Conservation (phyloP, 2,113 vertebrate species). For the Zapornia atra region DNA sequence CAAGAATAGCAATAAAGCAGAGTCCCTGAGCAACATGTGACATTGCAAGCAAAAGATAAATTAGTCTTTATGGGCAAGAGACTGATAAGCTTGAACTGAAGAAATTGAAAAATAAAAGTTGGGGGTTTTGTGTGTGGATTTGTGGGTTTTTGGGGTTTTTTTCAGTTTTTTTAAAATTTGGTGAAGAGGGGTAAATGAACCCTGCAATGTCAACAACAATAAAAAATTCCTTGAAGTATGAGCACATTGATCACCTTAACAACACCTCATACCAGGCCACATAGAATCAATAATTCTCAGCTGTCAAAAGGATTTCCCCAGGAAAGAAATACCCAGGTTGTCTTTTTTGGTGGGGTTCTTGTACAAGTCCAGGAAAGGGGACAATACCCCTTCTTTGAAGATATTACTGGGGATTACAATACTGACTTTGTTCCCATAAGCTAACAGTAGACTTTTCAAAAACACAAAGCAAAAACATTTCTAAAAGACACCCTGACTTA, state of each 20-base stretch:
- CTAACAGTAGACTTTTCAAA: background rate
- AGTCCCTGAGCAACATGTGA: slow-evolving; percentile 14
- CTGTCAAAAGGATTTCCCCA: background rate
- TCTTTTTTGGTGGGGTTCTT: background rate
- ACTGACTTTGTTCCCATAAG: background rate
- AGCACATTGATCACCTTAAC: background rate
- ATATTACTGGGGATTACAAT: background rate
- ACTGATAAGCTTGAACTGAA: background rate
- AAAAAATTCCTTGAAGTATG: background rate
- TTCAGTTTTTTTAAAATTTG: background rate
- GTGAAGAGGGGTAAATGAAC: background rate
- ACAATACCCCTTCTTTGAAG: background rate
- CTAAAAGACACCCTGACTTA: background rate
- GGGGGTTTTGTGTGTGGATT: no score
- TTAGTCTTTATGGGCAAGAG: background rate
- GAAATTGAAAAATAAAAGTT: background rate
- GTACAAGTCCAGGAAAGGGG: background rate
- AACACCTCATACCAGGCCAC: background rate
- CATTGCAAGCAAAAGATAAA: slow-evolving; percentile 40
- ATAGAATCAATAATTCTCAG: background rate
- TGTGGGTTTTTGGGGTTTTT: background rate
- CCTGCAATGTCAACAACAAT: background rate
- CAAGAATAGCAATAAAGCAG: slow-evolving; percentile 34
- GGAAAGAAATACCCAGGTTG: background rate
- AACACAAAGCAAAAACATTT: background rate